Evolutionary conservation across 2,888 invertebrate species (phyloP), one percentile per base, ranked within the genome.

Genomic region (Thalpophila matura): DNA sequence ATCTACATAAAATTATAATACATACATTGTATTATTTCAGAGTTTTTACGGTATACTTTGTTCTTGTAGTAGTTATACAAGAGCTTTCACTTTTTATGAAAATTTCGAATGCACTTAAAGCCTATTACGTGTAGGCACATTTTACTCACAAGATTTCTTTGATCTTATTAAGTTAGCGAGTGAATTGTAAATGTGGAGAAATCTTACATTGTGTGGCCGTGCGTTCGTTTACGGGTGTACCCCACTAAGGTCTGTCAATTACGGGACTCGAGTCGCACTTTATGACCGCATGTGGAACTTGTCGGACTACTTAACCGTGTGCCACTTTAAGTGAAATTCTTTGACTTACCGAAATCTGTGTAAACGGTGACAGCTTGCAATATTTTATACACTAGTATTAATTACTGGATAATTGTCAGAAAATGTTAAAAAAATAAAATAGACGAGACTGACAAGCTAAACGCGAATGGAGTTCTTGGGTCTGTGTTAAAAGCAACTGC

Each of bases 251-350:
- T 61, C 70, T 78, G 81, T 74, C 81, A 77, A 80, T 80, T 82
- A 81, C 73, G 68, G 68, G 68, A 58, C 56, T 47, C 40, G 45
- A 69, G 59, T 71, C 62, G 68, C 81, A 73, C 76, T 82, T 81
- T 79, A 82, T 76, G 65, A 58, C 61, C 43, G 58, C 70, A 67
- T 79, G 77, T 70, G 45, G 55, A 79, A 81, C 77, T 79, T 72
- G 81, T 79, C 69, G 59, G 63, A 59, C 66, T 71, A 73, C 78
- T 70, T 72, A 58, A 24, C 35, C 43, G 54, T 74, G 78, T 78
- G 67, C 78, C 68, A 71, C 74, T 77, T 79, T 61, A 72, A 77
- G 80, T 61, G 80, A 82, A 82, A 81, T 74, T 79, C 65, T 67
- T 61, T 64, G 63, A 63, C 71, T 78, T 77, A 72, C 68, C 70